Evolutionary conservation across 2,888 invertebrate species (phyloP).

Genomic region (Tetanocera ferruginea): DNA sequence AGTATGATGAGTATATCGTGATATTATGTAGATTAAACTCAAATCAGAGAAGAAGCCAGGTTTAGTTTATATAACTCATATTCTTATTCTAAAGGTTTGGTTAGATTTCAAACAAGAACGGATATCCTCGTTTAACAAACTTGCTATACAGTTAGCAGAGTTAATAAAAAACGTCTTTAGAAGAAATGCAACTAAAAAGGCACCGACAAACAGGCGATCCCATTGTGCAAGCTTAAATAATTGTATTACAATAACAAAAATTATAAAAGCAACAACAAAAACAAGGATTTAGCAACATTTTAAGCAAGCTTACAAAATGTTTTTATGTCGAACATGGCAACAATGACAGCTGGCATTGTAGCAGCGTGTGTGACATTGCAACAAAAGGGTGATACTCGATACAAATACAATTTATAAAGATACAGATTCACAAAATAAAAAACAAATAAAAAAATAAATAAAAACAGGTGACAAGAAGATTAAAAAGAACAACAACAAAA

Average conservation of each 20-base stretch:
- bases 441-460: neutral
- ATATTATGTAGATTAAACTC: too few species aligned
- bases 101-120: too few species aligned
- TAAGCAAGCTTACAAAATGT: constrained; percentile 6
- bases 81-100: too few species aligned
- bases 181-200: constrained; percentile 7
- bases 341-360: neutral
- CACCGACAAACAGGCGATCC: neutral
- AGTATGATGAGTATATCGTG: too few species aligned
- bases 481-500: neutral
- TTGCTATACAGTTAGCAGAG: too few species aligned
- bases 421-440: neutral
- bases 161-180: neutral
- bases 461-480: neutral
- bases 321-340: constrained; percentile 9
- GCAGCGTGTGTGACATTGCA: neutral
- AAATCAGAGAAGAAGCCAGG: too few species aligned
- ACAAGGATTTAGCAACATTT: neutral
- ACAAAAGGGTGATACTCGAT: neutral
- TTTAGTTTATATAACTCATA: too few species aligned
- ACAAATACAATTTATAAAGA: neutral
- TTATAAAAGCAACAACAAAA: neutral
- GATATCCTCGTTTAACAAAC: too few species aligned
- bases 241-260: neutral
- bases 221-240: neutral